phyloP scores from a whole-genome alignment of 2,113 vertebrate species.

The Hipposideros armiger region DNA sequence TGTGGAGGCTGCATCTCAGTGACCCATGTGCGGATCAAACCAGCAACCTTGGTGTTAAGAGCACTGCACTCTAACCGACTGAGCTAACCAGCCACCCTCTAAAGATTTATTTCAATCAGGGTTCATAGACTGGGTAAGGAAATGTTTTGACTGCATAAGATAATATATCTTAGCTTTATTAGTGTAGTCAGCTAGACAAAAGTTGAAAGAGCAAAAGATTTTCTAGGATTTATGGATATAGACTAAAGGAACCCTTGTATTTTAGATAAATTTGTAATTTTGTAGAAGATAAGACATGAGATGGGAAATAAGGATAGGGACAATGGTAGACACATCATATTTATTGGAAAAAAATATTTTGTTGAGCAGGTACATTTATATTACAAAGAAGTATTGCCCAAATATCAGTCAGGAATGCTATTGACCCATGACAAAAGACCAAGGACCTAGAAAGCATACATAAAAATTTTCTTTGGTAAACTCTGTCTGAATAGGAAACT shows the following conservation, averaged over 20 bases:
- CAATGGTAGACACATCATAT: not conserved
- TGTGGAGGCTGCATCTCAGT: too few species aligned
- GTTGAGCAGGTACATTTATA: not conserved
- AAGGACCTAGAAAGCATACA: not conserved
- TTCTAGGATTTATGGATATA: not conserved
- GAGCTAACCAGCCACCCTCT: too few species aligned
- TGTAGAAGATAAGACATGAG: not conserved
- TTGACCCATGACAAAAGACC: not conserved
- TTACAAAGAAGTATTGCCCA: not conserved
- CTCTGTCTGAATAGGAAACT: not conserved
- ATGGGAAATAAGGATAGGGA: not conserved
- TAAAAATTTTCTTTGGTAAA: not conserved
- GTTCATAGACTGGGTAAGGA: not conserved
- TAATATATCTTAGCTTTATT: not conserved
- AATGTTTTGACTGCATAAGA: not conserved
- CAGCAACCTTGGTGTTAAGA: too few species aligned
- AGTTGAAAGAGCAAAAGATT: not conserved
- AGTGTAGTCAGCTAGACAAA: not conserved
- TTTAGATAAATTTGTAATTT: not conserved
- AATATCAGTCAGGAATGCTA: not conserved
- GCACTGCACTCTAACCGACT: too few species aligned
- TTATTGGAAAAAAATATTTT: not conserved
- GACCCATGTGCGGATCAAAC: too few species aligned
- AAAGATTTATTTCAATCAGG: conserved; percentile 7
- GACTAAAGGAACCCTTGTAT: not conserved